These are phyloP conservation scores for Amazona guildingii DNA, from an alignment of 2,113 vertebrate genomes.

Conservation along the genomic window DNA sequence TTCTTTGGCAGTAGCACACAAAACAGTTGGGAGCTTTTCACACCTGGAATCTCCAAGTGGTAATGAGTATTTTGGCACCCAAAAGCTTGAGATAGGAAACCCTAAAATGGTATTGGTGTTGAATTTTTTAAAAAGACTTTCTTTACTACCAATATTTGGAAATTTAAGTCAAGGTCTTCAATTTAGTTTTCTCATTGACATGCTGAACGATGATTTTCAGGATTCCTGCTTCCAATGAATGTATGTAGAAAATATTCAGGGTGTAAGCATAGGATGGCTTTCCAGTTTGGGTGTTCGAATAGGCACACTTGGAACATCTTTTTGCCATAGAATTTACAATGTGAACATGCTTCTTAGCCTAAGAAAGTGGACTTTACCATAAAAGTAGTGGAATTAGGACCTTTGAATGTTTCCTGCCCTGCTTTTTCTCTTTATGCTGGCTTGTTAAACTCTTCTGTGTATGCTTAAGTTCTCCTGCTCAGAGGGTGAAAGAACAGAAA, in stretches of 20 bases:
- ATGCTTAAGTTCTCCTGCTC: neutral
- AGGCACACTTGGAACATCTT: neutral
- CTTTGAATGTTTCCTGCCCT: neutral
- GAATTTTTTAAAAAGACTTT: neutral
- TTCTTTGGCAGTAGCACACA: neutral
- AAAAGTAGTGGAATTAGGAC: neutral
- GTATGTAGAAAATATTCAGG: neutral
- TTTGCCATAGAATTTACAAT: neutral
- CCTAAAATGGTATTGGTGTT: neutral
- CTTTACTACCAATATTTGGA: neutral
- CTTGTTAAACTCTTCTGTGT: neutral
- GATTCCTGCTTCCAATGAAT: neutral
- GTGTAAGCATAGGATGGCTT: neutral
- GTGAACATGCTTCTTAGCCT: neutral
- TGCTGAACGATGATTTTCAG: neutral
- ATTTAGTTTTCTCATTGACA: neutral
- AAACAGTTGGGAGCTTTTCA: constrained; percentile 46
- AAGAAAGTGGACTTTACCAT: neutral
- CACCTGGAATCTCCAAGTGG: constrained; percentile 47
- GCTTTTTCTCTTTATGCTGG: neutral
- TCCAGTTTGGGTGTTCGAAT: neutral
- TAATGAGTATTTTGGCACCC: constrained; percentile 20
- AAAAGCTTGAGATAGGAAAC: neutral
- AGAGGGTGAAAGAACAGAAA: neutral
- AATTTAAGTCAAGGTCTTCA: neutral